phyloP scores from a whole-genome alignment of 2,113 vertebrate species.

The Cryptoleucopteryx plumbea region DNA sequence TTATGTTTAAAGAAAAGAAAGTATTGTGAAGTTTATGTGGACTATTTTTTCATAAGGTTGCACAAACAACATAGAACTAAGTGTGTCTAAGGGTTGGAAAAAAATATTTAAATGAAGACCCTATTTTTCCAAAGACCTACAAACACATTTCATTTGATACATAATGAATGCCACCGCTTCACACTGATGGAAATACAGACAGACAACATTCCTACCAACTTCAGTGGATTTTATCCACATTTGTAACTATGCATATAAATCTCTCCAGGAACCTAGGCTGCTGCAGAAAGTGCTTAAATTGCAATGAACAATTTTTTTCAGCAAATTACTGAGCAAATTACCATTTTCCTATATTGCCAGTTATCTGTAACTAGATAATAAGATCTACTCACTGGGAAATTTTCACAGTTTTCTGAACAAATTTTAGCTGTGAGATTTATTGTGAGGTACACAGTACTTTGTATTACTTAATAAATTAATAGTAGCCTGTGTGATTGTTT shows the following conservation, averaged over 20 bases:
- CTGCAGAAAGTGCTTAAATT: not conserved
- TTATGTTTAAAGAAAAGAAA: not conserved
- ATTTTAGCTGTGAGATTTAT: not conserved
- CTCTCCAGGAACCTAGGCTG: not conserved
- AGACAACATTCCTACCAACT: not conserved
- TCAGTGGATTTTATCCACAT: not conserved
- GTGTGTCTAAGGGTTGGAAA: not conserved
- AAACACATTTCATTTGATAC: not conserved
- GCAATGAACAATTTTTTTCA: not conserved
- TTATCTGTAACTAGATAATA: not conserved
- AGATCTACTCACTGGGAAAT: not conserved
- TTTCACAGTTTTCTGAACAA: not conserved
- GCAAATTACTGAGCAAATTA: not conserved
- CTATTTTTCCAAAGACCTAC: not conserved
- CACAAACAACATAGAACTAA: not conserved
- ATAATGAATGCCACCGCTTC: not conserved
- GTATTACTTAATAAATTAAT: not conserved
- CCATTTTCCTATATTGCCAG: not conserved
- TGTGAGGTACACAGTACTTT: not conserved
- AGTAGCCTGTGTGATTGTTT: not conserved
- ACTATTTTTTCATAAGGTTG: not conserved
- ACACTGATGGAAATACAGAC: not conserved
- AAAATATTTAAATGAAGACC: not conserved
- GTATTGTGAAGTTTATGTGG: not conserved
- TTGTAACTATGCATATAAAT: not conserved